Evolutionary conservation across 2,113 vertebrate species (phyloP), one percentile per base, ranked within the genome.

Genomic region (Monopterus albus): DNA sequence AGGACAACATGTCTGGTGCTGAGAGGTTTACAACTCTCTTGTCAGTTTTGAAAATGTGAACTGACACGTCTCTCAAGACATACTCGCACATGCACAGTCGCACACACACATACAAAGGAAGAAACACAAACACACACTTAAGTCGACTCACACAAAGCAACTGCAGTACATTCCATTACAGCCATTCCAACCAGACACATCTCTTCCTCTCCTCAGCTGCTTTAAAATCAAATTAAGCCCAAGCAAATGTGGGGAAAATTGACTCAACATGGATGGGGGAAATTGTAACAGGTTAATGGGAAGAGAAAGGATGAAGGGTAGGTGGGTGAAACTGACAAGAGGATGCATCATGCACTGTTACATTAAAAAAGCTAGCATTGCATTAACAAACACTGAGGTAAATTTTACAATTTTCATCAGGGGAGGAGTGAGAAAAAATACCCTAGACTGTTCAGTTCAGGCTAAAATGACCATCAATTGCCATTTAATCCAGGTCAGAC

Each of bases 181-280:
- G 57, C 38, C 43, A 49, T 39, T 51, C 25, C 23, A 63, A 26
- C 28, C 57, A 64, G 55, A 71, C 40, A n/a, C 36, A 35, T 68
- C 45, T 52, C 17, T 47, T 51, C 72, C 39, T 81, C 51, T 36
- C 53, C 68, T 75, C 12, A 11, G 46, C 71, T 55, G 69, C 61
- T 76, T 36, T 39, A 28, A 60, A 77, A 75, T 78, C 56, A 50
- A 82, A 82, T 84, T 82, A 78, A 63, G 73, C n/a, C 23, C 21
- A 7, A 38, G 7, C 18, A 52, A 81, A 77, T 29, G 68, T 15
- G 5, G 7, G 23, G 17, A 18, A 57, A 51, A 64, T 39, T 1
- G 20, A 57, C 42, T 60, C 1, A 12, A 62, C 56, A 65, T 40
- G 52, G 56, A 50, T 0, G 21, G 38, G 7, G 15, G 14, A 23